These are phyloP conservation scores for Crax fasciolata DNA, from an alignment of 2,797 vertebrate genomes.

Conservation along the genomic window DNA sequence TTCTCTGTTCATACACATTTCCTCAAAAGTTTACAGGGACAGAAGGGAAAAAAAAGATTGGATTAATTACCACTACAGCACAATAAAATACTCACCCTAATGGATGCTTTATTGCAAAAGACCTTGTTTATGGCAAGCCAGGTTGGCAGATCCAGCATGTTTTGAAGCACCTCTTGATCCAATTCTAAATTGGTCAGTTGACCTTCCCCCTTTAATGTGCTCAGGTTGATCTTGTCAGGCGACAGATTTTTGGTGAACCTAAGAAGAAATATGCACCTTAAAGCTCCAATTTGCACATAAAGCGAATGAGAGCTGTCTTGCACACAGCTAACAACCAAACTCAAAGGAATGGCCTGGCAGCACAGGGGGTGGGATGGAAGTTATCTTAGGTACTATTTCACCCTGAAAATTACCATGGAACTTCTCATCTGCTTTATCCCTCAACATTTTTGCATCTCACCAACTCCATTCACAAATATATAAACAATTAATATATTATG, in stretches of 20 bases:
- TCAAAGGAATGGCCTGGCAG: background rate
- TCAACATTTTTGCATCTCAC: background rate
- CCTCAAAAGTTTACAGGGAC: background rate
- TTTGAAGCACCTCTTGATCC: conserved; percentile 89
- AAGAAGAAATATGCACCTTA: conserved; percentile 51
- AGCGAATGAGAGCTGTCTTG: background rate
- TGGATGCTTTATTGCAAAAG: conserved; percentile 97
- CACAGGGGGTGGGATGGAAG: background rate
- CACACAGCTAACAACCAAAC: background rate
- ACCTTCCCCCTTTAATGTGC: conserved; percentile 87
- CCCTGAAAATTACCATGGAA: background rate
- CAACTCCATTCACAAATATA: background rate
- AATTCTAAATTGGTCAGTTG: conserved; percentile 88
- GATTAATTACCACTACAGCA: background rate
- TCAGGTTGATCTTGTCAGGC: conserved; percentile 89
- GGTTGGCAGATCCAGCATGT: conserved; percentile 88
- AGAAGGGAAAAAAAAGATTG: background rate
- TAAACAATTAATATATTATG: background rate
- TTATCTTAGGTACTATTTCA: background rate
- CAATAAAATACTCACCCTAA: conserved; percentile 88
- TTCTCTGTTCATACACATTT: background rate
- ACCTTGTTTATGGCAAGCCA: conserved; percentile 99
- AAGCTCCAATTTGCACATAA: background rate
- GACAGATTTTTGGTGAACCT: conserved; percentile 90
- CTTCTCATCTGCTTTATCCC: background rate